Conservation (phyloP, 2,797 vertebrate species). For the Malurus splendens region DNA sequence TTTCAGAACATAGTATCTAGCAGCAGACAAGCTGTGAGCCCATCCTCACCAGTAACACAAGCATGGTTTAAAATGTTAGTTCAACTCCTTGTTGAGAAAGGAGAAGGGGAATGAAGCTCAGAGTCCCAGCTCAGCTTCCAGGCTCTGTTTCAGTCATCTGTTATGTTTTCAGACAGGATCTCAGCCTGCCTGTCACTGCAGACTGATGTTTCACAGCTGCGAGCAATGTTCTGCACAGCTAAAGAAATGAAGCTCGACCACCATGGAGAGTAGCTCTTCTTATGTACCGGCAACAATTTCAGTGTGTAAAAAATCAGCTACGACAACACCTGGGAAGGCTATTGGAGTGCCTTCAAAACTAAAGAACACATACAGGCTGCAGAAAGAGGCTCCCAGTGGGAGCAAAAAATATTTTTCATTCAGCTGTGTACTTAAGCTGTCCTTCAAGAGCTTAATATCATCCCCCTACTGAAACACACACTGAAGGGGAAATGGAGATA, state of each 20-base stretch:
- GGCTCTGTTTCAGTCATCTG: neutral
- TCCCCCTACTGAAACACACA: neutral
- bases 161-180: neutral
- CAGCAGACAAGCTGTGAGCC: neutral
- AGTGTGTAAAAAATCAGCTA: neutral
- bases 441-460: neutral
- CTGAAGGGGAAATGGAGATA: neutral
- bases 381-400: neutral
- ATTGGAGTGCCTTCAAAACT: neutral
- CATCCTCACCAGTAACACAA: fast-evolving
- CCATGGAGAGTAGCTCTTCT: neutral
- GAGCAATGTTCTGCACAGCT: neutral
- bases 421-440: neutral
- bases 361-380: neutral
- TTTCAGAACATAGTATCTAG: neutral
- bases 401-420: neutral
- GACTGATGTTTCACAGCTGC: neutral
- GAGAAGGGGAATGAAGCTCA: neutral
- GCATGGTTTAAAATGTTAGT: neutral
- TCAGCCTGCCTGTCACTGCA: neutral
- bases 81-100: neutral
- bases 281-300: neutral
- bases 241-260: neutral
- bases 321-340: neutral
- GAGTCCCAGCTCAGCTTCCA: neutral